Percentiles rank a stretch among this genome's conserved stretches.
Evolutionary conservation across 2,888 invertebrate species (phyloP).

Genomic region (Lordiphosa fenestrarum): DNA sequence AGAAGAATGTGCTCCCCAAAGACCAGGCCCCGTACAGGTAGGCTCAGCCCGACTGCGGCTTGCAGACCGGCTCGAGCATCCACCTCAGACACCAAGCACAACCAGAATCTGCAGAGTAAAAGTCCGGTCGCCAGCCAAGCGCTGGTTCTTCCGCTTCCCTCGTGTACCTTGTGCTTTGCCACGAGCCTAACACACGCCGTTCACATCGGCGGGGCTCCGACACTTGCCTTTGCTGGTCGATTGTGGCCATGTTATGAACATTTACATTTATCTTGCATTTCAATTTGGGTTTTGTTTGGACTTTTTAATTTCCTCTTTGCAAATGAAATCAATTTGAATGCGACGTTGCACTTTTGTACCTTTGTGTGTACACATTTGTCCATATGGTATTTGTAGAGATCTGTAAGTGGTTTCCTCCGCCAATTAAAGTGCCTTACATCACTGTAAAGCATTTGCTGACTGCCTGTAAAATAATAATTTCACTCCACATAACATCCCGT

Average conservation of each 20-base stretch:
- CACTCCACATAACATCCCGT: too few species aligned
- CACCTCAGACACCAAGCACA: constrained; percentile 6
- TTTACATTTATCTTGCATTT: constrained; percentile 72
- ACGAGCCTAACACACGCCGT: constrained; percentile 78
- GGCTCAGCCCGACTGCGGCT: constrained; percentile 5
- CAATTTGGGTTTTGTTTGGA: constrained; percentile 66
- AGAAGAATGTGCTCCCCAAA: constrained; percentile 46
- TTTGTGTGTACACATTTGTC: neutral
- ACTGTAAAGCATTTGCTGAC: too few species aligned
- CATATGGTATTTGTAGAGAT: constrained; percentile 2
- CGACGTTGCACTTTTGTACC: constrained; percentile 33
- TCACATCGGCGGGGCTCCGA: constrained; percentile 46
- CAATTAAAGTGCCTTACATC: too few species aligned
- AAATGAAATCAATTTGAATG: constrained; percentile 73
- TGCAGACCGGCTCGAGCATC: constrained; percentile 2
- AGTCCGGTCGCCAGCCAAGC: constrained; percentile 16
- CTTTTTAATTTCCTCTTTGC: constrained; percentile 72
- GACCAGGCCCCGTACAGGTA: constrained; percentile 20
- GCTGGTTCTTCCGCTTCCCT: constrained; percentile 14
- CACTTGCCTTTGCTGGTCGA: constrained; percentile 52
- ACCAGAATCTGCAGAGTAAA: constrained; percentile 5
- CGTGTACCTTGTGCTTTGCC: constrained; percentile 52
- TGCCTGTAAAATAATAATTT: too few species aligned
- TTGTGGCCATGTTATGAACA: constrained; percentile 51
- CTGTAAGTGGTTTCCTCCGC: too few species aligned